Base-by-base conservation (phyloP, 2,797 vertebrate genomes). In the Crypturellus tataupa region DNA sequence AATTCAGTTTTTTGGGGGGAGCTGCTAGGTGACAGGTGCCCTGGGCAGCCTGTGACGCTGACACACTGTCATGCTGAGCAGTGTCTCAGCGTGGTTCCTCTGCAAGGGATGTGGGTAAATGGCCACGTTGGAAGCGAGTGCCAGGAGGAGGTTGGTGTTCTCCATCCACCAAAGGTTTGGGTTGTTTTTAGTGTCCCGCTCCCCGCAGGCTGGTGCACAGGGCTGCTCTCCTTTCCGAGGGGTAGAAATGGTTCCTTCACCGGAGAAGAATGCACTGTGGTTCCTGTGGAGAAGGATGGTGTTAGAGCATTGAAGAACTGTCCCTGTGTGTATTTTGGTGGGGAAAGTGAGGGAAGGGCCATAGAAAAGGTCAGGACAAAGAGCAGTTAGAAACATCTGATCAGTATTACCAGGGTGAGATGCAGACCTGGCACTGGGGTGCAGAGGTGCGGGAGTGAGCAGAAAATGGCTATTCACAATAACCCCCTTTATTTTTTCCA, bases 181-280 rank as follows among this genome's bases (percentile, higher is more conserved):
- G 44, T 29, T 42, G 47, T 85, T 76, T 73, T 78, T n/a, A 46
- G 55, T 58, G 29, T 59, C 59, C 80, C 1, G 29, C 55, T 87
- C 75, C 33, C 23, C 37, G 25, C 40, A 23, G 80, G 85, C 80
- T 86, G 76, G 37, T 79, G 82, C 14, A 18, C 31, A 49, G 58
- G 24, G 27, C 80, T 7, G 2, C 25, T 47, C 31, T 51, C 51
- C 72, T 89, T 85, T 77, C 70, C 79, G 35, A 0, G 7, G 69
- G 77, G 58, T 94, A 90, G 77, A 93, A 96, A 93, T 55, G 1
- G n/a, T 93, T 85, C 24, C 72, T 95, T 95, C 75, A 86, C 73
- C 37, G 73, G 55, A 80, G 76, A 95, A 97, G 59, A 96, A 90
- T 78, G 81, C 17, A 4, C 40, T 53, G 85, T 82, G 83, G 72